These are phyloP conservation scores for Scomber japonicus DNA, from an alignment of 2,113 vertebrate genomes.

Conservation along the genomic window DNA sequence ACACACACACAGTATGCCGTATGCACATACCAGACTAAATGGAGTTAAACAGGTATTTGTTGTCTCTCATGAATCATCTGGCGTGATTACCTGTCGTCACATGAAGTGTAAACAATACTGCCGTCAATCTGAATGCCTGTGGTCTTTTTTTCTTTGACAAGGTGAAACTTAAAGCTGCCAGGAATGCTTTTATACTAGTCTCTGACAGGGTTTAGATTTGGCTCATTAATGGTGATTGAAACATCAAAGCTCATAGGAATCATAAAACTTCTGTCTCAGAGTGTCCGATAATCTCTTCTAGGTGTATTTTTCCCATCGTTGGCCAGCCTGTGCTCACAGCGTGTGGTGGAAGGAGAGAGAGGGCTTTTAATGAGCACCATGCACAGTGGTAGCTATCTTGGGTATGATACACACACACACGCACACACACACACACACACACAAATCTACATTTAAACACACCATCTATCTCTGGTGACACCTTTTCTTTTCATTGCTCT, in stretches of 20 bases:
- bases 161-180: too few species aligned
- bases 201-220: not conserved
- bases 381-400: conserved; percentile 88
- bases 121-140: too few species aligned
- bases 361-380: conserved; percentile 89
- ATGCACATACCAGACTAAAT: too few species aligned
- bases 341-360: conserved; percentile 86
- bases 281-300: conserved; percentile 31
- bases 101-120: too few species aligned
- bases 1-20: too few species aligned
- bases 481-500: not conserved
- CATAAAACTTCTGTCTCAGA: not conserved
- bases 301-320: conserved; percentile 84
- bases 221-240: not conserved
- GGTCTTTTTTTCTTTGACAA: too few species aligned
- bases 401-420: conserved; percentile 79
- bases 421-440: conserved; percentile 10
- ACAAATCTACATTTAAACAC: not conserved
- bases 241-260: not conserved
- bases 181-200: too few species aligned
- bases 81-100: too few species aligned
- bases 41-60: too few species aligned
- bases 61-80: too few species aligned
- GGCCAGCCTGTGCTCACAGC: conserved; percentile 87
- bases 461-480: not conserved